These are phyloP conservation scores for Polypterus bichir DNA, from an alignment of 2,113 vertebrate genomes.

Conservation along the genomic window DNA sequence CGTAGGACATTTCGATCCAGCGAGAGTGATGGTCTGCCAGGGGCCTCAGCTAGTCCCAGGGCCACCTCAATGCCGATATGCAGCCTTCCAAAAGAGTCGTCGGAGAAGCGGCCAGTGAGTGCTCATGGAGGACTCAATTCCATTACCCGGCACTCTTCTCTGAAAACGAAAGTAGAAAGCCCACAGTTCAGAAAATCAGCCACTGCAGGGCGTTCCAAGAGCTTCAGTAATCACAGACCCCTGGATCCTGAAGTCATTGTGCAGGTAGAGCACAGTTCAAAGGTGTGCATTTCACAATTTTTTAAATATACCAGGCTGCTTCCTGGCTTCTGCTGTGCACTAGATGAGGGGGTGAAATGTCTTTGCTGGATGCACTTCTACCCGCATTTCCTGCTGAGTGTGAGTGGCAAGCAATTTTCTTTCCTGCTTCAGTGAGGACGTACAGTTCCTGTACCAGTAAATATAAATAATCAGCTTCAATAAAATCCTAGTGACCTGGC, in stretches of 20 bases:
- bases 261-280: conserved; percentile 66
- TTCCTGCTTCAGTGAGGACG: too few species aligned
- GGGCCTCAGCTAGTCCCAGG: conserved; percentile 57
- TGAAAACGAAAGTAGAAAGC: conserved; percentile 87
- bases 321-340: background rate
- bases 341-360: background rate
- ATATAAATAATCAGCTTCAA: conserved; percentile 23
- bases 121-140: conserved; percentile 88
- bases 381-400: too few species aligned
- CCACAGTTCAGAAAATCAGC: conserved; percentile 78
- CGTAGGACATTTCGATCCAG: conserved; percentile 75
- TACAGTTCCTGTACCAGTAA: too few species aligned
- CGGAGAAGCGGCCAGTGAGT: conserved; percentile 82
- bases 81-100: conserved; percentile 69
- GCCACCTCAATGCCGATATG: conserved; percentile 72
- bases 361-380: too few species aligned
- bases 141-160: conserved; percentile 87
- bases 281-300: conserved; percentile 24
- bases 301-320: too few species aligned
- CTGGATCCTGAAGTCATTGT: conserved; percentile 83
- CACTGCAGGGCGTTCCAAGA: conserved; percentile 83
- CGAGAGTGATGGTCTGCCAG: conserved; percentile 61
- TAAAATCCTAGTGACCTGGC: conserved; percentile 24
- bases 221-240: conserved; percentile 95
- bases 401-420: too few species aligned